A percentile compares a stretch with the other conserved stretches of the same genome.
Conservation (phyloP, 2,113 vertebrate species). For the Hippopotamus amphibius region DNA sequence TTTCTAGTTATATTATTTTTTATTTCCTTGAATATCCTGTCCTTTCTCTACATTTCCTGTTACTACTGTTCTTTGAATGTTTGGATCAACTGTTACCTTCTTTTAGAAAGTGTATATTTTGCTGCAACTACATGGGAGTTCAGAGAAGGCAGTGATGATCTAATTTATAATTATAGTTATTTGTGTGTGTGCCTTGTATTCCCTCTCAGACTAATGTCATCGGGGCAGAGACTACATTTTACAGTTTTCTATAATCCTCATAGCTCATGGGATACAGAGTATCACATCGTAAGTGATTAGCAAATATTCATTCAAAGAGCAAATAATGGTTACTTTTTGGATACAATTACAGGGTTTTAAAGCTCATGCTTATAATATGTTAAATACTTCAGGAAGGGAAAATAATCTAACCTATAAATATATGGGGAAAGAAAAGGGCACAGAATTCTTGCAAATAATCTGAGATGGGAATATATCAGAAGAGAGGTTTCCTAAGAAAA, state of each 20-base stretch:
- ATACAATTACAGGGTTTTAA: not conserved
- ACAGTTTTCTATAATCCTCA: not conserved
- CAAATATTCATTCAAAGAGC: not conserved
- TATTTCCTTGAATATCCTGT: not conserved
- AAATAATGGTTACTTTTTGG: not conserved
- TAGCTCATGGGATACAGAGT: not conserved
- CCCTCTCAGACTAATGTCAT: not conserved
- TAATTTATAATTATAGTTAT: not conserved
- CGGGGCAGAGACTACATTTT: not conserved
- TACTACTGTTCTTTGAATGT: not conserved
- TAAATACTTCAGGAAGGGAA: not conserved
- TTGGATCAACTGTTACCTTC: not conserved
- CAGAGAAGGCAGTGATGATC: not conserved
- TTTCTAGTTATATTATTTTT: not conserved
- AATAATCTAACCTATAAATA: not conserved
- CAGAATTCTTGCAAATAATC: not conserved
- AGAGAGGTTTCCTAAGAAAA: constrained; percentile 10
- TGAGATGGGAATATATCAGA: not conserved
- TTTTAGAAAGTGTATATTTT: not conserved
- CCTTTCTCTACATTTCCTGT: not conserved
- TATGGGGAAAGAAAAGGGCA: not conserved
- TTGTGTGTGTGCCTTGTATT: not conserved
- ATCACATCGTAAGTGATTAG: not conserved
- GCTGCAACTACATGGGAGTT: not conserved
- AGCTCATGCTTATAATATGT: not conserved